These are phyloP conservation scores for Xestia sexstrigata DNA, from an alignment of 2,888 invertebrate species.

Conservation along the genomic window DNA sequence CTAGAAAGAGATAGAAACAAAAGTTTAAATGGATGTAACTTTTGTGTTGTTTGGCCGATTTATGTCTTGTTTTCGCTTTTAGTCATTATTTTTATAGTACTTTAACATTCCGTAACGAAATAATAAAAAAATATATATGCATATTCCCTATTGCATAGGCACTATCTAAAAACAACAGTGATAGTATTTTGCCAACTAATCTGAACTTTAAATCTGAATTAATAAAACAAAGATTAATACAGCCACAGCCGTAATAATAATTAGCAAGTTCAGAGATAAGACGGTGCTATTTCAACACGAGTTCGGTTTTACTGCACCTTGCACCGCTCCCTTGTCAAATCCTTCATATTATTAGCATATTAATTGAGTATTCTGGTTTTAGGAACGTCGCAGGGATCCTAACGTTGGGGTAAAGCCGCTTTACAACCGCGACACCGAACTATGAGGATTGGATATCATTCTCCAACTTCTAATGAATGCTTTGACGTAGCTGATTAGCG, in stretches of 20 bases:
- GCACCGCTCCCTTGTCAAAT: constrained; percentile 78
- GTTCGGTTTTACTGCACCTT: constrained; percentile 76
- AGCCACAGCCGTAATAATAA: constrained; percentile 33
- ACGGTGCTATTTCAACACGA: constrained; percentile 61
- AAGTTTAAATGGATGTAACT: too few species aligned
- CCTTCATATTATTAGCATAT: constrained; percentile 88
- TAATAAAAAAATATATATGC: too few species aligned
- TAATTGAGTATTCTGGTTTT: constrained; percentile 87
- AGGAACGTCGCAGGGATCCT: constrained; percentile 72
- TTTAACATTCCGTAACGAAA: too few species aligned
- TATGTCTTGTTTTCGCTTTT: too few species aligned
- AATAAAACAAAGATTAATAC: constrained; percentile 8
- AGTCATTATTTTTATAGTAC: too few species aligned
- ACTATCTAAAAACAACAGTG: not conserved
- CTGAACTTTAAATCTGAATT: not conserved
- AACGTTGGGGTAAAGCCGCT: constrained; percentile 78
- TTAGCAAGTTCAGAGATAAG: constrained; percentile 60
- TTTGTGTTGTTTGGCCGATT: too few species aligned
- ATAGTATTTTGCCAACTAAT: not conserved
- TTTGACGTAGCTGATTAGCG: constrained; percentile 43
- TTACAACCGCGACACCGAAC: constrained; percentile 70
- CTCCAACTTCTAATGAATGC: constrained; percentile 56
- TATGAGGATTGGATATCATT: constrained; percentile 55
- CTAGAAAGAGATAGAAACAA: too few species aligned
- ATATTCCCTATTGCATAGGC: too few species aligned